Evolutionary conservation across 1,140 invertebrate genomes (phyloP), one percentile per base, ranked within the genome.

Genomic region (Parapsyche elsis): DNA sequence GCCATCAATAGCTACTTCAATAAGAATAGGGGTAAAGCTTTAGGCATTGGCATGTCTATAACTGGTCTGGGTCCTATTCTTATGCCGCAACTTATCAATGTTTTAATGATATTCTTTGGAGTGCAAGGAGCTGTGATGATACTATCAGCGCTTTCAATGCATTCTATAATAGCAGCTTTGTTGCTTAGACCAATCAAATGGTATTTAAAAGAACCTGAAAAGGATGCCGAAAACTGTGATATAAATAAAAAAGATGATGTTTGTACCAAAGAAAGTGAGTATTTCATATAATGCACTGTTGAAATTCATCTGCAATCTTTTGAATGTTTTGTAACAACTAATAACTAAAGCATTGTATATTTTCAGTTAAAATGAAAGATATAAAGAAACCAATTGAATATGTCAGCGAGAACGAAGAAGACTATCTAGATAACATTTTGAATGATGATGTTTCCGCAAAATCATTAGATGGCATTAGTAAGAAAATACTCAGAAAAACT

Each of bases 131-230:
- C 90, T 2, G 86, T 91, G 44, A 83, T 91, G 1, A 89, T 91
- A 75, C 84, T 91, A n/a, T 87, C 88, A 21, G 91, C 88, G 9
- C 83, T 92, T 44, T 86, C 88, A n/a, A 86, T 92, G 5, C 89
- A 92, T 82, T 89, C 90, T 2, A 83, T 91, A 5, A 84, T 88
- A 75, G 90, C 87, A 14, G 88, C 90, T 9, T 86, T 90, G 74
- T 85, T 92, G 70, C 85, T 92, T 9, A 90, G 91, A 84, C 91
- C 91, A 24, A 88, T 90, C 9, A 90, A 89, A 83, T 90, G 88
- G 90, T 92, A 93, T 84, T 86, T 89, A 84, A 90, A 87, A 85
- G 82, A 85, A 78, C 83, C 86, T 46, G 83, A 81, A 46, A 86
- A 87, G 84, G 57, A 57, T 44, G 5, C 12, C 16, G 61, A 78